Percentiles rank a stretch among this genome's conserved stretches.
Evolutionary conservation across 2,113 vertebrate species (phyloP).

Genomic region (Gulo gulo): DNA sequence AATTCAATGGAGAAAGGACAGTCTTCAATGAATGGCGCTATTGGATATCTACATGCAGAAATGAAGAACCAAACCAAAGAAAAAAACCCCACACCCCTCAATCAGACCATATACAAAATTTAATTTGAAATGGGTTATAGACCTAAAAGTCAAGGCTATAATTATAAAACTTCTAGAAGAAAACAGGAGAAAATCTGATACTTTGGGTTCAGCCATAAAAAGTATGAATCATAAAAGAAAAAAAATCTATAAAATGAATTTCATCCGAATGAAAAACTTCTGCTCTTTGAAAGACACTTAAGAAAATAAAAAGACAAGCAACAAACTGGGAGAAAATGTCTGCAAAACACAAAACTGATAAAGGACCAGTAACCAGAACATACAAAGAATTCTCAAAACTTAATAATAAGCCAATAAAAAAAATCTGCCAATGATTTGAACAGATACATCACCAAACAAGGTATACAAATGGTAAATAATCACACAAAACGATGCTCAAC

Average conservation of each 20-base stretch:
- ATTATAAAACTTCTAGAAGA: neutral
- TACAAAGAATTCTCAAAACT: neutral
- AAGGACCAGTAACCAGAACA: neutral
- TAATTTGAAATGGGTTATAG: neutral
- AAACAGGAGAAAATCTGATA: constrained; percentile 1
- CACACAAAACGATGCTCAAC: neutral
- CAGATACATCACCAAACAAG: neutral
- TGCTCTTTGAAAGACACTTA: neutral
- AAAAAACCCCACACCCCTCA: neutral
- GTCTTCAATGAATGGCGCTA: neutral
- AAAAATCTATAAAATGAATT: neutral
- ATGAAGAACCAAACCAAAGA: neutral
- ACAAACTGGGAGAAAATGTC: neutral
- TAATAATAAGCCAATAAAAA: neutral
- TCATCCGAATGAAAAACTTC: neutral
- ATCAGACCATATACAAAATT: neutral
- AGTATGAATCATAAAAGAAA: neutral
- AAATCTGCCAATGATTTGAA: neutral
- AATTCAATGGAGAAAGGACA: neutral
- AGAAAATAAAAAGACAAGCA: neutral
- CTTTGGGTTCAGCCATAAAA: neutral
- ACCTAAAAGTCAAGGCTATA: neutral
- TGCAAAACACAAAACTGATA: neutral
- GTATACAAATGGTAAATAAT: neutral
- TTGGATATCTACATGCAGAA: neutral